A percentile compares a stretch with the other conserved stretches of the same genome.
Evolutionary conservation across 1,140 invertebrate genomes (phyloP).

Genomic region (Calycopis cecrops): DNA sequence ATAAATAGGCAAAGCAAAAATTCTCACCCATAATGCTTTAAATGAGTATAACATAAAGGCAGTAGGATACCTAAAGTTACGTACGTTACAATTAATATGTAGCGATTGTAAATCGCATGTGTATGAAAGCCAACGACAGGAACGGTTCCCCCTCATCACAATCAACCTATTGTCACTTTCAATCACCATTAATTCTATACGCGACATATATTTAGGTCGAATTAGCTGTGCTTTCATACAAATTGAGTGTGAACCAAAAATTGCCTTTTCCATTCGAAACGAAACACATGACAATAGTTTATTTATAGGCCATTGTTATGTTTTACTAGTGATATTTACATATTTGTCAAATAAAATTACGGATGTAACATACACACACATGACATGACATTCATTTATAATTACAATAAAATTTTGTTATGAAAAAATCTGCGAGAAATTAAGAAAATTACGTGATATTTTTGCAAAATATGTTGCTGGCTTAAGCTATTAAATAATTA

Average conservation of each 20-base stretch:
- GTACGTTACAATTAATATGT: too few relatives aligned
- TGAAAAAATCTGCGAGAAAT: too few relatives aligned
- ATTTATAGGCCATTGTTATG: neutral
- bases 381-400: too few relatives aligned
- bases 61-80: too few relatives aligned
- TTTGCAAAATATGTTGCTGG: too few relatives aligned
- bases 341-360: slow-evolving; percentile 1
- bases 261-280: neutral
- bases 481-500: too few relatives aligned
- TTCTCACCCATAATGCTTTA: too few relatives aligned
- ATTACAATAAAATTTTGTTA: too few relatives aligned
- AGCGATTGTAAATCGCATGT: too few relatives aligned
- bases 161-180: slow-evolving; percentile 6
- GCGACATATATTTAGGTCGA: slow-evolving; percentile 2
- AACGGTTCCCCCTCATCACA: neutral
- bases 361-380: neutral
- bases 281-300: neutral
- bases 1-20: too few relatives aligned
- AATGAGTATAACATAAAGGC: too few relatives aligned
- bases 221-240: neutral
- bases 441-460: too few relatives aligned
- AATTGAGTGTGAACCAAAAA: neutral
- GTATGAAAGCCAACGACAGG: neutral
- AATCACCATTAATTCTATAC: slow-evolving; percentile 1
- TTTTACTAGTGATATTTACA: neutral